phyloP scores from a whole-genome alignment of 2,888 invertebrate species.

The Hydrotaea cyrtoneurina region DNA sequence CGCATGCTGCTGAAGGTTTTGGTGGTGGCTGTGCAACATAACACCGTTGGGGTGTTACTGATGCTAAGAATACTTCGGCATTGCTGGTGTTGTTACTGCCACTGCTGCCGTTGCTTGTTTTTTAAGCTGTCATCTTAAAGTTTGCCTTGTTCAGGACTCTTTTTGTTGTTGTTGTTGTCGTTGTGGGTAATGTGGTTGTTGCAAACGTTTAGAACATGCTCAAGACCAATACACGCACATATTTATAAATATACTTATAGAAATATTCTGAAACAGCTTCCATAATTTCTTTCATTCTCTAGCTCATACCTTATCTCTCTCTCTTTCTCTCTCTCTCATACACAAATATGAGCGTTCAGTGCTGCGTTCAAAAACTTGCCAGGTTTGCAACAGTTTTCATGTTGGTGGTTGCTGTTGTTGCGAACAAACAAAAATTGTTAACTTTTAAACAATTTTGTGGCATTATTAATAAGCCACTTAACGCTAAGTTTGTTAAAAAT shows the following conservation, averaged over 20 bases:
- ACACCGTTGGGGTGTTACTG: background rate
- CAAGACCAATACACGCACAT: too few relatives aligned
- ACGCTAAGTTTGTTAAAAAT: conserved; percentile 57
- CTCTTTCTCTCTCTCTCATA: too few relatives aligned
- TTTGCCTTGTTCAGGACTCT: conserved; percentile 34
- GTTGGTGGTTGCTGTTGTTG: background rate
- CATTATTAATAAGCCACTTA: conserved; percentile 66
- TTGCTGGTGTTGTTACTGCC: too few relatives aligned
- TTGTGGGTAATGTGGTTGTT: conserved; percentile 6
- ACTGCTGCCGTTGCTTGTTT: conserved; percentile 41
- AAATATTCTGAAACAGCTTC: conserved; percentile 12
- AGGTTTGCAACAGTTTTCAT: background rate
- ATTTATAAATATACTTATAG: too few relatives aligned
- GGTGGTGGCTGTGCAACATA: background rate
- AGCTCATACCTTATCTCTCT: background rate
- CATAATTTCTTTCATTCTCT: conserved; percentile 30
- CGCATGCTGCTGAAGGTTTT: too few relatives aligned
- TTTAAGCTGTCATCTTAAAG: conserved; percentile 54
- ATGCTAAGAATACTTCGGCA: too few relatives aligned
- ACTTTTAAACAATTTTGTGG: conserved; percentile 65
- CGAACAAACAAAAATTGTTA: conserved; percentile 51
- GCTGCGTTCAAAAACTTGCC: conserved; percentile 29
- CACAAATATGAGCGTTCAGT: background rate
- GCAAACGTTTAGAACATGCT: background rate
- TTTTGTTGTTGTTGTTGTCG: background rate